These are phyloP conservation scores for Tragelaphus buxtoni DNA, from an alignment of 2,113 vertebrate species.

Conservation along the genomic window DNA sequence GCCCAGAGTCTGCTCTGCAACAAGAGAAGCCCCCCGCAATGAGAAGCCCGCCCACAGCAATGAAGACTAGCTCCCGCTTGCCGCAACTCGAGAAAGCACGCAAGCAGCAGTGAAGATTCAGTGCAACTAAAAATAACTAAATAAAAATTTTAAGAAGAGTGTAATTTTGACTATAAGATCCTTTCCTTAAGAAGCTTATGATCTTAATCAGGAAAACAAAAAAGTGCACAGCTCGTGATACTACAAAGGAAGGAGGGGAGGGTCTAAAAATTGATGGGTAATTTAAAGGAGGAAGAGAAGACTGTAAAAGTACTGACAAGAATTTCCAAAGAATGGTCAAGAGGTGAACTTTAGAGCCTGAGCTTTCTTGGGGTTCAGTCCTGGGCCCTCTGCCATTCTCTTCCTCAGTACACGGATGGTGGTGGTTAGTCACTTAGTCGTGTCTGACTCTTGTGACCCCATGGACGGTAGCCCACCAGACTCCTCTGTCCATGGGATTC, in stretches of 20 bases:
- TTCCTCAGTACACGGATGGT: not conserved
- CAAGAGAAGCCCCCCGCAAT: fast-evolving
- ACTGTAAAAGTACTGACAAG: not conserved
- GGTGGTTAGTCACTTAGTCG: not conserved
- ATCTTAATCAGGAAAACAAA: not conserved
- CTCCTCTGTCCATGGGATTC: not conserved
- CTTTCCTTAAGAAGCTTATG: not conserved
- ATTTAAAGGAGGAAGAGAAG: not conserved
- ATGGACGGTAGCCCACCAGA: not conserved
- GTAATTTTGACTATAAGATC: not conserved
- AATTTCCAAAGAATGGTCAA: not conserved
- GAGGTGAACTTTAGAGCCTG: not conserved
- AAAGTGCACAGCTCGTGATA: not conserved
- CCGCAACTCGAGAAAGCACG: fast-evolving
- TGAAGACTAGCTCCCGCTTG: not conserved
- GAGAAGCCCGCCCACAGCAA: not conserved
- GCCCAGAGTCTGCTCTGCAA: not conserved
- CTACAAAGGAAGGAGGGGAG: not conserved
- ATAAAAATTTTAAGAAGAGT: not conserved
- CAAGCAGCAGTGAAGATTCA: not conserved
- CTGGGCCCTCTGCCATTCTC: not conserved
- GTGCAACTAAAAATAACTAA: not conserved
- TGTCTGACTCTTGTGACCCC: not conserved
- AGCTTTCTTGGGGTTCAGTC: not conserved
- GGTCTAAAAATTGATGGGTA: not conserved